Evolutionary conservation across 2,888 invertebrate genomes (phyloP).

Genomic region (Arge pagana): DNA sequence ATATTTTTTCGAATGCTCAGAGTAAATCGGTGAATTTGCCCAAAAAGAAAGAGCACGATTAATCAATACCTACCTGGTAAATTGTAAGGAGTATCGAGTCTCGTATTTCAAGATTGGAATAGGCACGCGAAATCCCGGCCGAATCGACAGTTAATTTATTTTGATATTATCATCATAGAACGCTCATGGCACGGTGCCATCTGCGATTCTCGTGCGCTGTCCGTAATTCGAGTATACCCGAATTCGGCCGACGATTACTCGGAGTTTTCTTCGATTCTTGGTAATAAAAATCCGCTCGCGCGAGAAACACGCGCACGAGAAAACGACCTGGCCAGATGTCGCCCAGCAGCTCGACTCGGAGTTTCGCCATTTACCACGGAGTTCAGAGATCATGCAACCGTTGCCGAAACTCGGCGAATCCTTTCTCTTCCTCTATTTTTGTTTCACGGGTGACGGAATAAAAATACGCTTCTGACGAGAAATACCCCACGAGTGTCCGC

Average conservation of each 20-base stretch:
- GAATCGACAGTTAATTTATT: not conserved
- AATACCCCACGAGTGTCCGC: too few relatives aligned
- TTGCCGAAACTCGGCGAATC: too few relatives aligned
- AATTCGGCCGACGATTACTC: not conserved
- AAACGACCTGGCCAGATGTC: slow-evolving; percentile 13
- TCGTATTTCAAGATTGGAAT: not conserved
- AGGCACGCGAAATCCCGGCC: not conserved
- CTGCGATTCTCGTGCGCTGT: not conserved
- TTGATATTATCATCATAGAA: not conserved
- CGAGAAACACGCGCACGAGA: not conserved
- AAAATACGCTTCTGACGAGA: too few relatives aligned
- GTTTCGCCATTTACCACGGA: too few relatives aligned
- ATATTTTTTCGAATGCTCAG: too few relatives aligned
- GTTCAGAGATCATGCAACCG: too few relatives aligned
- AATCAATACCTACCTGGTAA: too few relatives aligned
- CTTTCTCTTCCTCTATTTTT: not conserved
- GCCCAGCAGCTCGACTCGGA: not conserved
- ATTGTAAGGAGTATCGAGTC: too few relatives aligned
- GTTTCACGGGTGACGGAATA: not conserved
- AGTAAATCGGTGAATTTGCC: too few relatives aligned
- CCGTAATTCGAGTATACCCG: too few relatives aligned
- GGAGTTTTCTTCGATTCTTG: slow-evolving; percentile 6
- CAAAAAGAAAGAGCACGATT: too few relatives aligned
- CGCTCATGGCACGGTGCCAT: not conserved
- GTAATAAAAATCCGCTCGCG: slow-evolving; percentile 1